These are phyloP conservation scores for Neogobius melanostomus DNA, from an alignment of 2,113 vertebrate species.

Conservation along the genomic window DNA sequence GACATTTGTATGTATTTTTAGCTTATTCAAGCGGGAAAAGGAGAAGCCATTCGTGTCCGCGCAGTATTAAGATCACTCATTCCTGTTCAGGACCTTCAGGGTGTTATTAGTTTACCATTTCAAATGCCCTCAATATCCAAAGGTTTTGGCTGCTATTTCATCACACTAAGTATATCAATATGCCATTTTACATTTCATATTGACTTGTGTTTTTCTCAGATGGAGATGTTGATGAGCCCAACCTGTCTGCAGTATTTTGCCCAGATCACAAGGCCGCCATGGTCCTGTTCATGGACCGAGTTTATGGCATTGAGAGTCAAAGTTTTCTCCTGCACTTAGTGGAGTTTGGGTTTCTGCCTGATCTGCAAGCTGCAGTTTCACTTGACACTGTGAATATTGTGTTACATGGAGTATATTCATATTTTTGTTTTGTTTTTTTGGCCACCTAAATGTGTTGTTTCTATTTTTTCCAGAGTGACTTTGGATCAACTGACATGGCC, in stretches of 20 bases:
- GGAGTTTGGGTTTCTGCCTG: conserved; percentile 91
- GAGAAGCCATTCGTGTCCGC: conserved; percentile 91
- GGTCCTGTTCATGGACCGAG: conserved; percentile 96
- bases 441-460: neutral
- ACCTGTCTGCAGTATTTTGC: conserved; percentile 92
- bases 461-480: conserved; percentile 74
- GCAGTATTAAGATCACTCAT: conserved; percentile 92
- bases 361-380: conserved; percentile 90
- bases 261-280: conserved; percentile 97
- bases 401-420: neutral
- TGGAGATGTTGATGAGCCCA: conserved; percentile 87
- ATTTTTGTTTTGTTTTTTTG: neutral
- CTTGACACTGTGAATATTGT: conserved; percentile 85
- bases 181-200: neutral
- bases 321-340: conserved; percentile 88
- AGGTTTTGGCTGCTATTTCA: conserved; percentile 69
- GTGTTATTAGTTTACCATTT: conserved; percentile 90
- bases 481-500: conserved; percentile 93
- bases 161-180: neutral
- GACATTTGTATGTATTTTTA: conserved; percentile 47
- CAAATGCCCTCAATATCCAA: conserved; percentile 86
- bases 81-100: conserved; percentile 88
- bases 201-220: conserved; percentile 71
- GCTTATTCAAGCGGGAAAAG: conserved; percentile 92
- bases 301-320: conserved; percentile 90